Evolutionary conservation across 2,113 vertebrate species (phyloP), one percentile per base, ranked within the genome.

Genomic region (Dicentrarchus labrax): DNA sequence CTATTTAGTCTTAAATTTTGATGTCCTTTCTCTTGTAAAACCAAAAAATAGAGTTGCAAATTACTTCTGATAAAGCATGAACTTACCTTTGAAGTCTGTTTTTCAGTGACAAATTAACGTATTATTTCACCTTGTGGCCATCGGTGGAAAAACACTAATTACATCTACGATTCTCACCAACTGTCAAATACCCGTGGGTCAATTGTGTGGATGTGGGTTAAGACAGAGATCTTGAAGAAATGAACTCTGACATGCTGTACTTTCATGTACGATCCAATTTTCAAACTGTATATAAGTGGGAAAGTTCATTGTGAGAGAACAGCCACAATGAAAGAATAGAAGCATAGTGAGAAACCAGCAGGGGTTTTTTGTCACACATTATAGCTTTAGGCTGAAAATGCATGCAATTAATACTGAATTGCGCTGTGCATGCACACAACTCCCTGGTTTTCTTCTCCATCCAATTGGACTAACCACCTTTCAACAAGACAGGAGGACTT

Each of bases 401-500:
- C 69, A 66, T 81, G 76, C 86, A 91, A 84, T 93, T 95, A 93
- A 91, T 85, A 66, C 2, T 84, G 87, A 89, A 78, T 86, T 85
- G 80, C 88, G 85, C 78, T 74, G 66, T 48, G 59, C 83, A 80
- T 30, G 30, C 48, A 80, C 3, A 66, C 50, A 72, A 54, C 53
- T 76, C n/a, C 39, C 43, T 15, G 51, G 47, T 67, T 73, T 87
- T 83, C 60, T 73, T 77, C 72, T 78, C 59, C 17, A 72, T 85
- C 56, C 45, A 59, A 39, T 45, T 24, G 15, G 59, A 75, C 76
- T 30, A 69, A 91, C 76, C 64, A 79, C 84, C 72, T 83, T 92
- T 93, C 86, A 80, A 57, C 17, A 81, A 90, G 80, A 94, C 75
- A 66, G 86, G 84, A 78, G 81, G 92, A 90, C 82, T 93, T 94